phyloP scores from a whole-genome alignment of 2,797 vertebrate species.

The Anabas testudineus region DNA sequence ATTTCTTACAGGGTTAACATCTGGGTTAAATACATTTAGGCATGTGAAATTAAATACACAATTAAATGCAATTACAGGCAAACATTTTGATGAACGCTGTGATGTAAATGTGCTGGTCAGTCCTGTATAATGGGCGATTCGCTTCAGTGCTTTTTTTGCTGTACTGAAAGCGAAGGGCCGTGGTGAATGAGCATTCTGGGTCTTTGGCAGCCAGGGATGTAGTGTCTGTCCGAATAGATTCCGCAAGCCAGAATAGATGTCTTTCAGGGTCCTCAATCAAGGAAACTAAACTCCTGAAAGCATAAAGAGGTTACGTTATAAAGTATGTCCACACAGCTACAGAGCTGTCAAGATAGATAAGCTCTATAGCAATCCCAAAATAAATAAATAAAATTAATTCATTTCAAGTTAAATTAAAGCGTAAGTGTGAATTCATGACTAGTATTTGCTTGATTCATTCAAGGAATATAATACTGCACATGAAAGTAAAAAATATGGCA shows the following conservation, averaged over 20 bases:
- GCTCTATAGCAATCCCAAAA: too few relatives aligned
- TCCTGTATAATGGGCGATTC: conserved; percentile 19
- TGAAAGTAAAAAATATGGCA: too few relatives aligned
- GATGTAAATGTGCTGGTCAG: conserved; percentile 20
- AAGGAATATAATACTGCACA: too few relatives aligned
- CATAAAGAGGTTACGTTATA: background rate
- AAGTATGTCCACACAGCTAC: background rate
- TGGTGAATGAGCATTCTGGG: conserved; percentile 36
- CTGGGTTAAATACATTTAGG: conserved; percentile 68
- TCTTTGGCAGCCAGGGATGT: conserved; percentile 16
- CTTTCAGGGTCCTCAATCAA: conserved; percentile 6
- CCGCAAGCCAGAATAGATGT: conserved; percentile 11
- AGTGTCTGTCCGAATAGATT: conserved; percentile 35
- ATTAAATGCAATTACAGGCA: conserved; percentile 2
- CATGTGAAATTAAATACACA: conserved; percentile 12
- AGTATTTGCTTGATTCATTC: too few relatives aligned
- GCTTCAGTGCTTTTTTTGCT: conserved; percentile 53
- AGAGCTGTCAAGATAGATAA: background rate
- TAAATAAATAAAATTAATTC: too few relatives aligned
- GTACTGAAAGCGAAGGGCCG: conserved; percentile 44
- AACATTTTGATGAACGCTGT: background rate
- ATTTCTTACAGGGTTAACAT: conserved; percentile 58
- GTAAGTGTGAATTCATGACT: too few relatives aligned
- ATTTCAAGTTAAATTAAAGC: too few relatives aligned
- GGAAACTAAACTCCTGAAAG: background rate